phyloP scores from a whole-genome alignment of 2,797 vertebrate species.

The Dromococcyx pavoninus region DNA sequence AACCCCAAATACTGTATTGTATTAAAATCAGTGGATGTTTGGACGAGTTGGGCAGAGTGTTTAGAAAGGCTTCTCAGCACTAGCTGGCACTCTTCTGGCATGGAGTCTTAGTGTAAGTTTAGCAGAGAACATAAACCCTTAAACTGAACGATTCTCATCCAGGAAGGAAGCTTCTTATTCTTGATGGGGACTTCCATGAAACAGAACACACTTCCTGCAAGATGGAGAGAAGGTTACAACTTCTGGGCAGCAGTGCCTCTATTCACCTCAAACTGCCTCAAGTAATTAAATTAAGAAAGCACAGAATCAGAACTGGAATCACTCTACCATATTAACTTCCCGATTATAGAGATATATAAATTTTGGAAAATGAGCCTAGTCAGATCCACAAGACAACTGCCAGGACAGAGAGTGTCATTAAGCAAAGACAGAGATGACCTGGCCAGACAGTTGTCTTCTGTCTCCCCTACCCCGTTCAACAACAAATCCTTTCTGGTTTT shows the following conservation, averaged over 20 bases:
- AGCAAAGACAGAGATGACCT: neutral
- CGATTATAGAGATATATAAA: neutral
- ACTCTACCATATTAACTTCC: neutral
- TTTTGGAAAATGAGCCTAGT: neutral
- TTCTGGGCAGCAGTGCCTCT: neutral
- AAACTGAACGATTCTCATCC: neutral
- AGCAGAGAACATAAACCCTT: neutral
- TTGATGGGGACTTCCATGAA: neutral
- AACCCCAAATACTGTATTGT: neutral
- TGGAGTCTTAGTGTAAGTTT: neutral
- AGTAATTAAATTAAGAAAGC: conserved; percentile 18
- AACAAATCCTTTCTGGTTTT: neutral
- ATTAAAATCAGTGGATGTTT: neutral
- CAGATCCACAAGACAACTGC: neutral
- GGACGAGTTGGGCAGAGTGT: neutral
- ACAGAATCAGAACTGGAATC: conserved; percentile 5
- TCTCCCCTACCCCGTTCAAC: neutral
- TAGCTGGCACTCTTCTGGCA: neutral
- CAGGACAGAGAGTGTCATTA: neutral
- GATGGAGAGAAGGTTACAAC: neutral
- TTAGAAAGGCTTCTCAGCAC: neutral
- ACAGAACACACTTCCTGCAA: neutral
- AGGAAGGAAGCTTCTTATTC: neutral
- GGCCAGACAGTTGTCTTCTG: neutral
- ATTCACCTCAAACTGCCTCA: neutral